Evolutionary conservation across 1,140 invertebrate species (phyloP).

Genomic region (Atta cephalotes): DNA sequence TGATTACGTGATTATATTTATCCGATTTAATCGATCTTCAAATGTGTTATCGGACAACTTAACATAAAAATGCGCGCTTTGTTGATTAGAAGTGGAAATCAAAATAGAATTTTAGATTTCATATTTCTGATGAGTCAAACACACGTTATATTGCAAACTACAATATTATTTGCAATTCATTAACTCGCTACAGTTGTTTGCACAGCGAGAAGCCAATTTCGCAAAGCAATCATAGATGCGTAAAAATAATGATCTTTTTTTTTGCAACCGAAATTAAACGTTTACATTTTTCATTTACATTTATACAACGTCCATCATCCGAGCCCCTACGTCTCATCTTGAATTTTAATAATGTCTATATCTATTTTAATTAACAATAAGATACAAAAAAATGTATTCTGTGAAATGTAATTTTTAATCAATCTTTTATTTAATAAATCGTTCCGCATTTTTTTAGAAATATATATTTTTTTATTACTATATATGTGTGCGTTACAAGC

Average conservation of each 20-base stretch:
- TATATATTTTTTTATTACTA: background rate
- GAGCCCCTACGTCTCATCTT: background rate
- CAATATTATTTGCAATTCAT: slow-evolving; percentile 29
- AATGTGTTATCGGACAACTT: background rate
- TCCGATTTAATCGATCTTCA: background rate
- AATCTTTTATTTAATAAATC: background rate
- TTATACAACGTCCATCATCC: background rate
- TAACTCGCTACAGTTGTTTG: slow-evolving; percentile 2
- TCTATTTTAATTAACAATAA: slow-evolving; percentile 34
- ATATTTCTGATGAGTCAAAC: background rate
- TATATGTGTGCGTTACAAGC: background rate
- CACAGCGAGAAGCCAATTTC: slow-evolving; percentile 19
- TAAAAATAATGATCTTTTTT: slow-evolving; percentile 33
- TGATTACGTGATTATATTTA: slow-evolving; percentile 7
- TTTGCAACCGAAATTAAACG: slow-evolving; percentile 17
- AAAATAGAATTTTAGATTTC: slow-evolving; percentile 7
- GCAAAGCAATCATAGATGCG: slow-evolving; percentile 10
- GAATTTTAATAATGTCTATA: slow-evolving; percentile 9
- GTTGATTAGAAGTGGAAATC: background rate
- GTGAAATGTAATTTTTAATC: background rate
- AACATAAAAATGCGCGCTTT: background rate
- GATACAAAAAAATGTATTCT: background rate
- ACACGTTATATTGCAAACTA: background rate
- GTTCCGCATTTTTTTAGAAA: background rate
- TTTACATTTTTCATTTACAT: slow-evolving; percentile 39